Conservation (phyloP, 1,140 invertebrate species). For the Camponotus floridanus region DNA sequence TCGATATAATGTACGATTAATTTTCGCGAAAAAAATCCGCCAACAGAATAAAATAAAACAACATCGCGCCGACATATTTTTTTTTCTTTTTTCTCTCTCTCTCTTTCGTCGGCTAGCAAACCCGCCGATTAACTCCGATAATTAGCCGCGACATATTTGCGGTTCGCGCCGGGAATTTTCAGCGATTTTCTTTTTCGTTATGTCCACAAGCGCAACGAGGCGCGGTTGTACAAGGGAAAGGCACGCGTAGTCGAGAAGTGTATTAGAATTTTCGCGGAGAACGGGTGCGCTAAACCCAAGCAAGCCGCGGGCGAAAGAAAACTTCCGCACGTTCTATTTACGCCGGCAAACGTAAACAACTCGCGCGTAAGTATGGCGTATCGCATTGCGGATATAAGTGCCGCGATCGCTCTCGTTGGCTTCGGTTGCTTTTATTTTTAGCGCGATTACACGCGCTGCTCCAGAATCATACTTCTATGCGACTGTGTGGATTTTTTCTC, state of each 20-base stretch:
- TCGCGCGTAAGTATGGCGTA: constrained; percentile 26
- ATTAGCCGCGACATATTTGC: constrained; percentile 63
- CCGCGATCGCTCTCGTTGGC: constrained; percentile 40
- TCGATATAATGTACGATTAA: constrained; percentile 52
- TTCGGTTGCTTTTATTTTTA: constrained; percentile 55
- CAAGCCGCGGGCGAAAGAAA: constrained; percentile 44
- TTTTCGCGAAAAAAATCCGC: constrained; percentile 63
- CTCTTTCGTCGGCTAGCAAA: neutral
- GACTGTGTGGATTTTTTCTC: neutral
- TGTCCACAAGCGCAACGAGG: neutral
- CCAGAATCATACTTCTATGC: neutral
- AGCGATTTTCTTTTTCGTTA: constrained; percentile 59
- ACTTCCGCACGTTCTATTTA: constrained; percentile 61
- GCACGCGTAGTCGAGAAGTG: constrained; percentile 4
- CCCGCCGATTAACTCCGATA: constrained; percentile 66
- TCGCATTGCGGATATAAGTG: constrained; percentile 54
- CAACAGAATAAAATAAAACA: constrained; percentile 36
- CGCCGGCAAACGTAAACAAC: constrained; percentile 61
- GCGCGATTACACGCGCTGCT: neutral
- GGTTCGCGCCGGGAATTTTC: constrained; percentile 43
- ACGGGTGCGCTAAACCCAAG: constrained; percentile 6
- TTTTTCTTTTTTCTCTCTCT: too few species aligned
- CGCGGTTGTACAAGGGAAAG: constrained; percentile 32
- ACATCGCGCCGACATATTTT: constrained; percentile 37
- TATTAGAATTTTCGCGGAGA: constrained; percentile 59